A percentile compares a stretch with the other conserved stretches of the same genome.
These are phyloP conservation scores for Deilephila elpenor DNA, from an alignment of 2,888 invertebrate genomes.

Conservation along the genomic window DNA sequence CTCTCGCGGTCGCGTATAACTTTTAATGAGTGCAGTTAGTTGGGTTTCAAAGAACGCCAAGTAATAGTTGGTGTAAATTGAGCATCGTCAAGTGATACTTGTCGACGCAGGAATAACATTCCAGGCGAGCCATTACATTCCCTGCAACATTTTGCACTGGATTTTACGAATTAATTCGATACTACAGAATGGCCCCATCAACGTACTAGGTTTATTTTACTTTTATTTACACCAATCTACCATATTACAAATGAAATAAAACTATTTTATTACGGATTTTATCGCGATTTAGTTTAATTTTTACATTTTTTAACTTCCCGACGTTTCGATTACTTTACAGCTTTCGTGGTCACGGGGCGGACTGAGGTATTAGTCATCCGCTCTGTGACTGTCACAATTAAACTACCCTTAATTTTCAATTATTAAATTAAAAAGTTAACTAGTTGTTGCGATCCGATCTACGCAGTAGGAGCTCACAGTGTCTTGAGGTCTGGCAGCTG, in stretches of 20 bases:
- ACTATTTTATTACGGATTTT: no score
- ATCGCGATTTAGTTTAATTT: no score
- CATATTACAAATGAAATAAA: neutral
- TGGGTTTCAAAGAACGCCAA: slow-evolving; percentile 65
- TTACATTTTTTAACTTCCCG: no score
- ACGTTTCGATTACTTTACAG: no score
- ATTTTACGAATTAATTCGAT: neutral
- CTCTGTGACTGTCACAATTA: no score
- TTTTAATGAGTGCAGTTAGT: slow-evolving; percentile 77
- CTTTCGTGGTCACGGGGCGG: no score
- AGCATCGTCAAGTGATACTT: slow-evolving; percentile 51
- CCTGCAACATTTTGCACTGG: neutral
- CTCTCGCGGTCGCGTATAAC: slow-evolving; percentile 68
- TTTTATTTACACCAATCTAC: neutral
- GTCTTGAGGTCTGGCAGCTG: no score
- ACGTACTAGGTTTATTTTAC: neutral
- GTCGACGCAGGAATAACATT: slow-evolving; percentile 23
- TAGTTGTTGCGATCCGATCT: no score
- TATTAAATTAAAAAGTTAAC: no score
- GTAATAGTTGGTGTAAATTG: slow-evolving; percentile 61
- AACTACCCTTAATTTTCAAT: no score
- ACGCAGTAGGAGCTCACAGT: no score
- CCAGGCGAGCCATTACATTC: slow-evolving; percentile 16
- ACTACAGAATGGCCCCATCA: neutral
- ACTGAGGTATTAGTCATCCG: no score